Percentiles rank a stretch among this genome's conserved stretches.
These are phyloP conservation scores for Synergus laeviventris DNA, from an alignment of 2,888 invertebrate genomes.

Conservation along the genomic window DNA sequence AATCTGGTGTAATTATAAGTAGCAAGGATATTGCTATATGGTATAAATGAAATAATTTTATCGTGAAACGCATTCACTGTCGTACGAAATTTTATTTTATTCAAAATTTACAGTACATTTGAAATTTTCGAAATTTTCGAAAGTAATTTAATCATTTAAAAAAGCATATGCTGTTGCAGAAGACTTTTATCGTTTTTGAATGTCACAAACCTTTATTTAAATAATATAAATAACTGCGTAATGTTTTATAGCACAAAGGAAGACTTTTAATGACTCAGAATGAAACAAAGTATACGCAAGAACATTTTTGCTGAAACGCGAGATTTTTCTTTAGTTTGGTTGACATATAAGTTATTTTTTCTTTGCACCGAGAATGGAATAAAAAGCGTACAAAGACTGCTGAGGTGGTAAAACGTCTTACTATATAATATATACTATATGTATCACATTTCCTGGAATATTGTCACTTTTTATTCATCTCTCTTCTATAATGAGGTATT, in stretches of 20 bases:
- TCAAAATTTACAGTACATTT: background rate
- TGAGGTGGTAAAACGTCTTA: constrained; percentile 19
- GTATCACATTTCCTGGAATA: constrained; percentile 20
- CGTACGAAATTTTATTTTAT: background rate
- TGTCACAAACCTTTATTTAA: too few species aligned
- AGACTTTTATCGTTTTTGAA: background rate
- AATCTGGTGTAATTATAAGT: too few species aligned
- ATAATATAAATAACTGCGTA: background rate
- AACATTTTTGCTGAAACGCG: constrained; percentile 22
- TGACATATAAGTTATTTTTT: constrained; percentile 29
- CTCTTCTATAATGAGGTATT: constrained; percentile 24
- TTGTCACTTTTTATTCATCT: constrained; percentile 8
- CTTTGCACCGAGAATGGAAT: constrained; percentile 12
- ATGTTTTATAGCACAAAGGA: background rate
- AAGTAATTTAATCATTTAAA: background rate
- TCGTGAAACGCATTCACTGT: background rate
- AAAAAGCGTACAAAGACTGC: background rate
- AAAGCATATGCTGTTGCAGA: background rate
- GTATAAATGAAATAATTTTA: background rate
- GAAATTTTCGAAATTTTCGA: too few species aligned
- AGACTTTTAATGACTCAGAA: constrained; percentile 23
- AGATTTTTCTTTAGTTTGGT: constrained; percentile 9
- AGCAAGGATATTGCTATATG: too few species aligned
- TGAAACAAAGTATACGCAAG: background rate
- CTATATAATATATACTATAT: too few species aligned